Base-by-base conservation (phyloP, 2,888 invertebrate genomes). In the Caenorhabditis sp. region DNA sequence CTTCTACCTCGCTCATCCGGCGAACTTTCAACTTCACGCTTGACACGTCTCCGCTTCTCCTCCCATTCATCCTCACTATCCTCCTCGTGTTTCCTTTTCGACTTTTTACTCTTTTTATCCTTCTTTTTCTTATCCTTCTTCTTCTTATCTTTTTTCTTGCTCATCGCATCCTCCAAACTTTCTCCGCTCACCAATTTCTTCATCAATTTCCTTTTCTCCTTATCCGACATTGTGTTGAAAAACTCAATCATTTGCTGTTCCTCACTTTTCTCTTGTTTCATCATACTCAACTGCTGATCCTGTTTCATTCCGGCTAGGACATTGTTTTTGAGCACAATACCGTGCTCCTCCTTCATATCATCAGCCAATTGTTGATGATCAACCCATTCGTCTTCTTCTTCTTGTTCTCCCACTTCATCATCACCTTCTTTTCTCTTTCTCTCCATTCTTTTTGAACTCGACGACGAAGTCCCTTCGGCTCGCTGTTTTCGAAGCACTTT, bases 301-400 rank as follows among this genome's bases (percentile, higher is more conserved):
- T 62, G 65, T n/a, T 62, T 69, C 64, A 79, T 79, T 57, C 68
- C 75, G 36, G 66, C 58, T 17, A 81, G 51, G n/a, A 78, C 69
- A 53, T 64, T 66, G 10, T 69, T 69, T 60, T 81, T 81, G 24
- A 81, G 62, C 27, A 63, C 64, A 27, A 87, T 75, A 51, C 87
- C 87, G 70, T 87, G 87, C 57, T 86, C 86, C 62, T 87, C 86
- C 26, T 76, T 65, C 87, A 87, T 88, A 31, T 83, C 81, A 43
- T 79, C 77, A 1, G 81, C 79, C 58, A 87, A 66, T 58, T 84
- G 78, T 5, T 71, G 73, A 62, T 74, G 75, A 58, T 83, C 81
- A 31, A 77, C 66, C 80, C 80, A 82, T 57, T 82, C 83, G 3
- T 82, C 83, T n/a, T 78, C 80, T 1, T 76, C 76, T 1, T 78